Conservation (phyloP, 2,113 vertebrate species). For the Semicossyphus pulcher region DNA sequence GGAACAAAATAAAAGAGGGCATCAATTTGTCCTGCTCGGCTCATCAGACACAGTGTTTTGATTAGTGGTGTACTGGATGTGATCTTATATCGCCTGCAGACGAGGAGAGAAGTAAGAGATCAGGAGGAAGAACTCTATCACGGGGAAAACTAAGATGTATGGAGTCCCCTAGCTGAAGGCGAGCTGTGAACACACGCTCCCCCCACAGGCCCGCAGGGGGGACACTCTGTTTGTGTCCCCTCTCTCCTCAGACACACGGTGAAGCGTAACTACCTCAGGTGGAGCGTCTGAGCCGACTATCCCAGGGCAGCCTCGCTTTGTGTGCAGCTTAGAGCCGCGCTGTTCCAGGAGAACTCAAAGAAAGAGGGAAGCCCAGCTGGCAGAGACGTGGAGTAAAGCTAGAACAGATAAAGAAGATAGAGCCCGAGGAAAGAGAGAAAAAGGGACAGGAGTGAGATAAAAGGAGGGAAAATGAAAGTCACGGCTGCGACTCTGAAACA, state of each 20-base stretch:
- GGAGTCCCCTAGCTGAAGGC: conserved; percentile 4
- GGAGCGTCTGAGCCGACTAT: conserved; percentile 51
- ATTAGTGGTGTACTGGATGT: conserved; percentile 12
- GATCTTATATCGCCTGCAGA: conserved; percentile 2
- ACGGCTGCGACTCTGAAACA: conserved; percentile 16
- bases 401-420: conserved; percentile 31
- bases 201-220: conserved; percentile 19
- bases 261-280: conserved; percentile 54
- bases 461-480: not conserved
- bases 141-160: conserved; percentile 30
- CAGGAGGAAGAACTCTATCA: conserved; percentile 6
- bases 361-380: conserved; percentile 13
- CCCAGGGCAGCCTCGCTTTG: conserved; percentile 46
- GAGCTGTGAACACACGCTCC: conserved; percentile 39
- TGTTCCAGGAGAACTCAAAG: conserved; percentile 17
- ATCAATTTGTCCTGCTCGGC: not conserved
- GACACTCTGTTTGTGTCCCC: conserved; percentile 23
- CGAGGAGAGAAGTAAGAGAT: conserved; percentile 12
- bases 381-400: conserved; percentile 15
- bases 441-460: not conserved
- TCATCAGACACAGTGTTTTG: conserved; percentile 16
- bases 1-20: not conserved
- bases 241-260: conserved; percentile 47
- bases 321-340: conserved; percentile 29
- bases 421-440: not conserved